Evolutionary conservation across 2,113 vertebrate genomes (phyloP).

Genomic region (Pachycephala philippinensis): DNA sequence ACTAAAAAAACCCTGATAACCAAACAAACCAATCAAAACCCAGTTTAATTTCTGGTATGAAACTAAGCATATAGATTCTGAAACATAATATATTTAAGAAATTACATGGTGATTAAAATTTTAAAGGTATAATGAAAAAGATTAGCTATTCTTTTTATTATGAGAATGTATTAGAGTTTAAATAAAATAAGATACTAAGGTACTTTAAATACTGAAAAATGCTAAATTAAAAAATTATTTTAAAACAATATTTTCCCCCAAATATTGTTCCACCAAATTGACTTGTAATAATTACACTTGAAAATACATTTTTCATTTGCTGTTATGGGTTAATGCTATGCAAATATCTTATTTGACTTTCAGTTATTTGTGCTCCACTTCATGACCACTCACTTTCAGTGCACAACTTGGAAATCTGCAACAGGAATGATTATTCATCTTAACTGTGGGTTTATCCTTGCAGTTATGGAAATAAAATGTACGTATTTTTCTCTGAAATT

Average conservation of each 20-base stretch:
- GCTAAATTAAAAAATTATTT: not conserved
- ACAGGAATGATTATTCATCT: not conserved
- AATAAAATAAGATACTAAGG: not conserved
- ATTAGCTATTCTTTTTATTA: not conserved
- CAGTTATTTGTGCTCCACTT: not conserved
- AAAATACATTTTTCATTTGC: not conserved
- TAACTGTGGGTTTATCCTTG: not conserved
- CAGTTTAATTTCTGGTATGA: not conserved
- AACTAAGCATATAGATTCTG: not conserved
- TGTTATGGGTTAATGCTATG: not conserved
- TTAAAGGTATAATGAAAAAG: not conserved
- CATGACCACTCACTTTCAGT: not conserved
- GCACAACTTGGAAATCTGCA: not conserved
- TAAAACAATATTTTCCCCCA: not conserved
- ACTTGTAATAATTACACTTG: not conserved
- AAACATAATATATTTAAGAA: not conserved
- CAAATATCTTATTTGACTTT: not conserved
- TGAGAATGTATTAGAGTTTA: fast-evolving
- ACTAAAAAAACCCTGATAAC: not conserved
- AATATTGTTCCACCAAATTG: not conserved
- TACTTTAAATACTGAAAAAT: not conserved
- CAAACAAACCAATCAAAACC: not conserved
- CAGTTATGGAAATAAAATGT: not conserved
- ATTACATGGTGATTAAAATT: not conserved
- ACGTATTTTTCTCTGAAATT: not conserved